Conservation (phyloP, 2,888 invertebrate species). For the Phanerotoma sp. region DNA sequence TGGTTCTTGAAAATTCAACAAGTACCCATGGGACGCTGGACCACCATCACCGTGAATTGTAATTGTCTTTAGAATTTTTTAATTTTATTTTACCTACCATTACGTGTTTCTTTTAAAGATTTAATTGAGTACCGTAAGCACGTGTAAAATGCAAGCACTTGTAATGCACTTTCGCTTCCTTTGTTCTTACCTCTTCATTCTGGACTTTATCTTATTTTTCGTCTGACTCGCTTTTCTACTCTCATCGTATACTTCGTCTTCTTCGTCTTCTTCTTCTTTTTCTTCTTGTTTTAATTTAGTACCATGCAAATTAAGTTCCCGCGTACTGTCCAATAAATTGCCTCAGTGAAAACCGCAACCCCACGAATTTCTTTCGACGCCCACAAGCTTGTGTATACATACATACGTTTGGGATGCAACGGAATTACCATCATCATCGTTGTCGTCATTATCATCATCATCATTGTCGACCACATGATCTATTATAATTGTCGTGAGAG, state of each 20-base stretch:
- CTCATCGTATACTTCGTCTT: constrained; percentile 4
- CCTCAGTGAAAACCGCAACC: constrained; percentile 33
- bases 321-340: constrained; percentile 36
- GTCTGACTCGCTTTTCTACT: not conserved
- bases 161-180: constrained; percentile 14
- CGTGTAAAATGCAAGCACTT: constrained; percentile 13
- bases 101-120: not conserved
- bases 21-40: not conserved
- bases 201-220: not conserved
- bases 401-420: too few species aligned
- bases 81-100: not conserved
- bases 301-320: constrained; percentile 15
- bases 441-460: too few species aligned
- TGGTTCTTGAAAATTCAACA: constrained; percentile 7
- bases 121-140: constrained; percentile 16
- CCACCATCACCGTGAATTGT: constrained; percentile 2
- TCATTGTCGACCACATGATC: too few species aligned
- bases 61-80: not conserved
- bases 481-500: too few species aligned
- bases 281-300: constrained; percentile 16
- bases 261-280: not conserved
- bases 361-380: constrained; percentile 31
- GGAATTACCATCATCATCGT: too few species aligned
- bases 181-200: constrained; percentile 15
- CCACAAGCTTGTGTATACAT: constrained; percentile 4